Evolutionary conservation across 2,113 vertebrate species (phyloP), one percentile per base, ranked within the genome.

Genomic region (Dipodomys ordii): DNA sequence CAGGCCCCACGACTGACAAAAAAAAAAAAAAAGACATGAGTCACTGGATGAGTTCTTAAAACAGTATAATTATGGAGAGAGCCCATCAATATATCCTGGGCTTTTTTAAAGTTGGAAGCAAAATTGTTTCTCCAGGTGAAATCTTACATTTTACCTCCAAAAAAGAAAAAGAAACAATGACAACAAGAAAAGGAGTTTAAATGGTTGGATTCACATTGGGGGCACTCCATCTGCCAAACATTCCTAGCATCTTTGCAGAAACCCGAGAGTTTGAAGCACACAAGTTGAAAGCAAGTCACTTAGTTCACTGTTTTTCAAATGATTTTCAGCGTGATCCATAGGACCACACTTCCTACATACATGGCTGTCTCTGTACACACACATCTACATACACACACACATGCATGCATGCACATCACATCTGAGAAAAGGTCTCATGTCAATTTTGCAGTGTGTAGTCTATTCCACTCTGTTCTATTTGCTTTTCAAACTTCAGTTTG

Each of bases 271-370:
- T 28, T 67, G 30, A 86, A 53, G 32, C 67, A 68, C 1, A 30
- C 7, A 35, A 5, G 86, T 76, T 65, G 67, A 72, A 95, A 85
- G 71, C 20, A 84, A 64, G 11, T 80, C 62, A 18, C 69, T 69
- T 35, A 73, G 81, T 83, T 60, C 53, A 64, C 7, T 74, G 6
- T 57, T 87, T 94, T 90, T 73, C 86, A 90, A 87, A 32, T 87
- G 68, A 73, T 83, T 87, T 78, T 90, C 23, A 82, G 16, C 32
- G 11, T 64, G 22, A 64, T 64, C 22, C 62, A 23, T 25, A 23
- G 62, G 62, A 73, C 18, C 16, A 46, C 4, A 53, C 19, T 39
- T n/a, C 39, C 35, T 39, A 13, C 44, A 10, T 4, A 11, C 44
- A 79, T 9, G 2, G 2, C 5, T 53, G 12, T 57, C 12, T 57